Base-by-base conservation (phyloP, 2,113 vertebrate genomes). In the Polypterus senegalus region DNA sequence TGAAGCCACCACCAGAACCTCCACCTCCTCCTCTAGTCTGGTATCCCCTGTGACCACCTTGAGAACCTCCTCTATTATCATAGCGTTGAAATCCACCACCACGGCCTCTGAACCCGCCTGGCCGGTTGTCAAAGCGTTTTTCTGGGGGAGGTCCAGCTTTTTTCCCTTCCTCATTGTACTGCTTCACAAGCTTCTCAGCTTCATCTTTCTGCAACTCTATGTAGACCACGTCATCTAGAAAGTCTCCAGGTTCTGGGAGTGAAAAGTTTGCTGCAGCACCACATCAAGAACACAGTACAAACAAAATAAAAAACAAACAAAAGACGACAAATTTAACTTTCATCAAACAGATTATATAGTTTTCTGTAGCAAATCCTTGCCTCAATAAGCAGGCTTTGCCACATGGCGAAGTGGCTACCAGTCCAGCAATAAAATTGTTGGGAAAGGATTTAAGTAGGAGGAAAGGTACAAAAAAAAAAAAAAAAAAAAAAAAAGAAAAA, bases 141-240 rank as follows among this genome's bases (percentile, higher is more conserved):
- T 94, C 91, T 0, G 91, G 90, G 0, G 92, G 92, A 0, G 92
- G 92, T 2, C 84, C 90, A 0, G 92, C 91, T 69, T 82, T 91
- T 49, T 83, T 88, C 27, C 91, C 92, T 49, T 94, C 92, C 49
- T 93, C 91, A 4, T 93, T 94, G 82, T 96, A 96, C 57, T 88
- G 83, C 64, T 86, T 88, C 71, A 96, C 60, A 71, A 94, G 77
- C 70, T 73, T 79, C 63, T 89, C 86, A 0, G 91, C 90, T 57
- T 94, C 92, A 0, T 92, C 91, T 2, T 68, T 74, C 71, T 92
- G 86, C 67, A 91, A 66, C 75, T 96, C 92, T 0, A 76, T 48
- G 64, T 79, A 92, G 7, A 79, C 73, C 73, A 96, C 92, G 0
- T 75, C 85, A 10, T 93, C 85, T 61, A 95, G 84, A 78, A 92